Percentiles rank a stretch among this genome's conserved stretches.
Evolutionary conservation across 2,113 vertebrate genomes (phyloP).

Genomic region (Pomatorhinus ruficollis): DNA sequence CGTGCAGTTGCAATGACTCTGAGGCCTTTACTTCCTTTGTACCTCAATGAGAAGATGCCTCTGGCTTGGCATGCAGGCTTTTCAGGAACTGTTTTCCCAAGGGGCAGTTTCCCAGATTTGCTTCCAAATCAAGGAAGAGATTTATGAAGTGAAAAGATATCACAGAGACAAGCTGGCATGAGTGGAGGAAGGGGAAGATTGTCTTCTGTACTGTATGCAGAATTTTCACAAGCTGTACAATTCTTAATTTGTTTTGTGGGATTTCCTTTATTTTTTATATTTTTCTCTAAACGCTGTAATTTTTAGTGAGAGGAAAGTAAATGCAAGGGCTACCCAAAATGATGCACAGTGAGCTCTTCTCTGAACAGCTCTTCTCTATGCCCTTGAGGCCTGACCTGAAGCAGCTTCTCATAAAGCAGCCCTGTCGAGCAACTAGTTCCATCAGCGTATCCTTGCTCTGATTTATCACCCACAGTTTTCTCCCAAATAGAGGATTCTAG

Average conservation of each 20-base stretch:
- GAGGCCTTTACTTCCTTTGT: not conserved
- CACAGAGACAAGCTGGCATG: not conserved
- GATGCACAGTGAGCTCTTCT: not conserved
- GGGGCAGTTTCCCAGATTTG: slow-evolving; percentile 55
- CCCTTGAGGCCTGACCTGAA: not conserved
- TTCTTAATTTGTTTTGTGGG: not conserved
- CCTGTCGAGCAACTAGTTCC: not conserved
- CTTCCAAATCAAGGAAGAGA: slow-evolving; percentile 30
- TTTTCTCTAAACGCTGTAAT: not conserved
- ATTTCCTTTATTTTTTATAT: not conserved
- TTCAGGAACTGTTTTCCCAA: slow-evolving; percentile 59
- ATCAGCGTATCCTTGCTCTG: not conserved
- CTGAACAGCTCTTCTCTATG: not conserved
- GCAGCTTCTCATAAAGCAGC: not conserved
- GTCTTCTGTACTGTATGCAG: not conserved
- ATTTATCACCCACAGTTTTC: not conserved
- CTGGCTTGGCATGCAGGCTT: slow-evolving; percentile 35
- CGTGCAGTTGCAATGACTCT: not conserved
- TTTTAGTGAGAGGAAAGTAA: not conserved
- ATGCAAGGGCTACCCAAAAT: not conserved
- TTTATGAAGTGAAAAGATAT: slow-evolving; percentile 51
- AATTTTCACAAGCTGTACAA: not conserved
- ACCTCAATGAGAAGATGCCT: slow-evolving; percentile 41
- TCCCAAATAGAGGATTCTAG: not conserved
- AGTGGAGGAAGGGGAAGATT: not conserved